Percentiles rank a stretch among this genome's conserved stretches.
Evolutionary conservation across 2,888 invertebrate genomes (phyloP).

Genomic region (Stegana nigrithorax): DNA sequence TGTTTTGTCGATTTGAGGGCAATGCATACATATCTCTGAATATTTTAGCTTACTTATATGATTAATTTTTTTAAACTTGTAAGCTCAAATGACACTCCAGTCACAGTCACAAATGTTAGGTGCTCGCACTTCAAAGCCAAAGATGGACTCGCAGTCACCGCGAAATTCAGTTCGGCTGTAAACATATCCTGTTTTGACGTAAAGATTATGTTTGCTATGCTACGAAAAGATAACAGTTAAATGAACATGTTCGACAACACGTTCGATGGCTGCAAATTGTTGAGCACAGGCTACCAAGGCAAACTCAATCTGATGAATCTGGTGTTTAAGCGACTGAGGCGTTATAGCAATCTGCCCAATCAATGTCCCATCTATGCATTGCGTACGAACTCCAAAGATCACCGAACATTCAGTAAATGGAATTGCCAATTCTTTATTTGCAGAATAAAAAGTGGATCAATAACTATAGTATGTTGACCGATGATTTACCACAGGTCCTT

Average conservation of each 20-base stretch:
- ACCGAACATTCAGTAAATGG: too few species aligned
- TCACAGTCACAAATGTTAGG: neutral
- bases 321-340: conserved; percentile 18
- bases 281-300: too few species aligned
- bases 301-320: conserved; percentile 2
- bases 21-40: neutral
- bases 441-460: neutral
- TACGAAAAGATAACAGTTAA: neutral
- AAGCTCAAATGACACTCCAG: neutral
- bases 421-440: neutral
- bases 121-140: neutral
- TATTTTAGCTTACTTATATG: neutral
- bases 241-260: neutral
- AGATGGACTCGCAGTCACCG: too few species aligned
- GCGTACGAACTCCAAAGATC: conserved; percentile 24
- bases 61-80: neutral
- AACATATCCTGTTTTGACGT: neutral
- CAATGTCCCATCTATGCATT: conserved; percentile 36
- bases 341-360: conserved; percentile 37
- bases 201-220: neutral
- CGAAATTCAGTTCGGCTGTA: neutral
- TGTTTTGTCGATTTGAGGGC: too few species aligned
- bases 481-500: neutral
- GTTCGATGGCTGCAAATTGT: conserved; percentile 26
- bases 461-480: neutral